Evolutionary conservation across 2,888 invertebrate species (phyloP), one percentile per base, ranked within the genome.

Genomic region (Harmothoe impar): DNA sequence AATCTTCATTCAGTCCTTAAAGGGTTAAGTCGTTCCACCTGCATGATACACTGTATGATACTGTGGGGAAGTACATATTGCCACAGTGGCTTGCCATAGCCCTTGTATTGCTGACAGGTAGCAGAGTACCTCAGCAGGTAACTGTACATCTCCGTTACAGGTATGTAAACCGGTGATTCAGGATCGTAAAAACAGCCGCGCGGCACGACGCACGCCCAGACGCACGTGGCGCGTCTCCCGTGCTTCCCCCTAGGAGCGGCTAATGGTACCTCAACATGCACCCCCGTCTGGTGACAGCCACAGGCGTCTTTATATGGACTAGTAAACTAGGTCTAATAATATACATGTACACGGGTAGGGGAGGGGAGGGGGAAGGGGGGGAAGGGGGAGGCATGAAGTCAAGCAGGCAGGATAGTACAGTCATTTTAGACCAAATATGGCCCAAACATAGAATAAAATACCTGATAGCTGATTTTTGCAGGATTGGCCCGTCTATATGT

Each of bases 231-330:
- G 35, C 81, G 23, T 81, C 43, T 81, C 81, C 17, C 23, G 35
- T 81, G 81, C 10, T 20, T 43, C 81, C 43, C 23, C 81, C 35
- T 33, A 35, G 35, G 33, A 35, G 81, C 23, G 43, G 17, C 10
- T 81, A 81, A 81, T 81, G 43, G 81, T 23, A 15, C 81, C 81
- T 81, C 35, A 35, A 81, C 81, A 81, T n/a, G 81, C 17, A 35
- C 35, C 77, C 5, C 77, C 31, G 31, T 25, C n/a, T 31, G 77
- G 29, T 3, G 31, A 25, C 29, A 29, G 29, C 29, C 77, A 7
- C 29, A 29, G n/a, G 31, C 7, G 25, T 25, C 29, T 77, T 77
- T 77, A 77, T 77, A 29, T 33, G 23, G 0, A 33, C 81, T 43
- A 12, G 81, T 81, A 81, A 35, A 81, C 81, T 25, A 7, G 35